Evolutionary conservation across 2,888 invertebrate species (phyloP).

Genomic region (Limnephilus marmoratus): DNA sequence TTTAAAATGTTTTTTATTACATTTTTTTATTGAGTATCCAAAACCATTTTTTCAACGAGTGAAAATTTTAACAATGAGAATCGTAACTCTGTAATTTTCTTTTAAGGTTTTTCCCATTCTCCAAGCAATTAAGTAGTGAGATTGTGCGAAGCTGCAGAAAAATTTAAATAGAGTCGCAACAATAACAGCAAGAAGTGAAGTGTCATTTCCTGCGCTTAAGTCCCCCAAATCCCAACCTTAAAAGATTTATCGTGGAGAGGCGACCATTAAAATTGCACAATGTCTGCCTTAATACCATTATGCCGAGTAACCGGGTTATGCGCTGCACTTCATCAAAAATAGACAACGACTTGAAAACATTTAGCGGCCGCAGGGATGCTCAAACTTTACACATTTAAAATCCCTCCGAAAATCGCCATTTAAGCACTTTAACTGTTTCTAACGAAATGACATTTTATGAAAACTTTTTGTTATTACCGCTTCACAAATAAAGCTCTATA

Average conservation of each 20-base stretch:
- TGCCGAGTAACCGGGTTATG: slow-evolving; percentile 26
- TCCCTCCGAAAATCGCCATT: no score
- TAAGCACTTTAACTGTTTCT: no score
- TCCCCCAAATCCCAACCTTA: slow-evolving; percentile 8
- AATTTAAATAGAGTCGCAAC: not conserved
- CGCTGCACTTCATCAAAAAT: slow-evolving; percentile 34
- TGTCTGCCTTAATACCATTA: slow-evolving; percentile 40
- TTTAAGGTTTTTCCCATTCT: not conserved
- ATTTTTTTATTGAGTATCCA: not conserved
- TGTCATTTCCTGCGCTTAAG: not conserved
- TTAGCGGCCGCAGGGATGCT: not conserved
- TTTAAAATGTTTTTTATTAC: not conserved
- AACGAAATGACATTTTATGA: no score
- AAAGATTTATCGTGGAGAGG: slow-evolving; percentile 12
- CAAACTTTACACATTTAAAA: not conserved
- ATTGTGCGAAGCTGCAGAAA: not conserved
- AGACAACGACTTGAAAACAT: slow-evolving; percentile 10
- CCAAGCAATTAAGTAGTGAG: not conserved
- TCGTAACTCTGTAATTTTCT: not conserved
- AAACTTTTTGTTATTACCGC: no score
- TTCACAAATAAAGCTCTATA: no score
- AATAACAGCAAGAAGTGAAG: not conserved
- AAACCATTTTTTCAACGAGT: not conserved
- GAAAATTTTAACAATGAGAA: not conserved
- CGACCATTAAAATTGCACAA: slow-evolving; percentile 25